phyloP scores from a whole-genome alignment of 2,797 vertebrate species.

The Pteronotus mesoamericanus region DNA sequence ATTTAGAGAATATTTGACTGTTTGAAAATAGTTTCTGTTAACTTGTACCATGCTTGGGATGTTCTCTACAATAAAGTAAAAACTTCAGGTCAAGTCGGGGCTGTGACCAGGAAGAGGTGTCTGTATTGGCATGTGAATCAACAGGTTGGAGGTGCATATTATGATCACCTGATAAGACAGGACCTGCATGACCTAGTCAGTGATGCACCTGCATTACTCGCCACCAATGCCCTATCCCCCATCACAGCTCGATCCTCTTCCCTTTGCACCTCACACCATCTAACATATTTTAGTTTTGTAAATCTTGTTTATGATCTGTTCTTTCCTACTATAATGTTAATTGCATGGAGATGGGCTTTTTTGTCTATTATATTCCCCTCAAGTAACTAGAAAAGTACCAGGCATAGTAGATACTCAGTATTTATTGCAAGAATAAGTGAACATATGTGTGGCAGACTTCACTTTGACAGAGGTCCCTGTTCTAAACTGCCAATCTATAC shows the following conservation, averaged over 20 bases:
- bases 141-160: not conserved
- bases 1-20: not conserved
- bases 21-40: not conserved
- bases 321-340: not conserved
- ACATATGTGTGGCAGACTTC: not conserved
- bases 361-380: not conserved
- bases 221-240: rapidly evolving
- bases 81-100: not conserved
- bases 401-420: not conserved
- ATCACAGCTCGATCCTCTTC: not conserved
- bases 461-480: not conserved
- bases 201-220: not conserved
- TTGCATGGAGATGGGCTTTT: not conserved
- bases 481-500: not conserved
- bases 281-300: not conserved
- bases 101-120: not conserved
- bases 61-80: not conserved
- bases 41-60: not conserved
- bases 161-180: not conserved
- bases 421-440: not conserved
- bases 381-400: not conserved
- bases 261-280: not conserved
- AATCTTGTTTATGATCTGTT: not conserved
- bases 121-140: not conserved
- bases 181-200: rapidly evolving